A percentile compares a stretch with the other conserved stretches of the same genome.
Evolutionary conservation across 23 tunicate species (phyloP).

Genomic region (Halocynthia roretzi): DNA sequence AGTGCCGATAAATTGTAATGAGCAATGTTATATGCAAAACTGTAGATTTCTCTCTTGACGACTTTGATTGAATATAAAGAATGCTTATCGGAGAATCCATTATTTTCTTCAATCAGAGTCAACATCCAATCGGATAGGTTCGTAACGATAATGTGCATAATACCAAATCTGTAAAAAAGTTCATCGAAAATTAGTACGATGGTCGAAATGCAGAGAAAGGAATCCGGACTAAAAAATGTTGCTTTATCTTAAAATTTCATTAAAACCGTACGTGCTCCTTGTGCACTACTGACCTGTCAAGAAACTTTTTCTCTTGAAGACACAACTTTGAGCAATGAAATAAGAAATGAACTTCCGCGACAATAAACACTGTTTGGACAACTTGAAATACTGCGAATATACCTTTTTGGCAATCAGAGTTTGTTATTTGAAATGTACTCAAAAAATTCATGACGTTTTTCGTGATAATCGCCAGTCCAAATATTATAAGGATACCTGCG

Average conservation of each 20-base stretch:
- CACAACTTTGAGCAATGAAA: constrained; percentile 3
- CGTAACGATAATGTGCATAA: constrained; percentile 4
- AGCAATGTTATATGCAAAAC: too few species aligned
- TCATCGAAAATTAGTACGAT: background rate
- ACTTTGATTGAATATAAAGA: background rate
- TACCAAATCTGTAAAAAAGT: background rate
- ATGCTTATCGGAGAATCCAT: too few species aligned
- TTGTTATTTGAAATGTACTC: background rate
- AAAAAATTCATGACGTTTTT: constrained; percentile 1
- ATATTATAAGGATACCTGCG: constrained; percentile 4
- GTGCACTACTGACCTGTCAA: background rate
- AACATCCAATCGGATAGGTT: background rate
- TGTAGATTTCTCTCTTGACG: background rate
- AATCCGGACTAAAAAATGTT: too few species aligned
- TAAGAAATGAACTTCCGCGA: background rate
- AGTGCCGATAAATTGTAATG: too few species aligned
- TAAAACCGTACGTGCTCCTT: background rate
- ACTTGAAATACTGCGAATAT: background rate
- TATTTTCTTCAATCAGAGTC: background rate
- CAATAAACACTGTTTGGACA: background rate
- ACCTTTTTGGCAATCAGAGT: background rate
- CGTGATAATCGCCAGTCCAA: background rate
- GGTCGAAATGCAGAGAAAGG: too few species aligned
- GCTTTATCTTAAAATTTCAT: too few species aligned
- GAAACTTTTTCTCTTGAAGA: background rate